phyloP scores from a whole-genome alignment of 2,888 invertebrate species.

The Hanleya hanleyi region DNA sequence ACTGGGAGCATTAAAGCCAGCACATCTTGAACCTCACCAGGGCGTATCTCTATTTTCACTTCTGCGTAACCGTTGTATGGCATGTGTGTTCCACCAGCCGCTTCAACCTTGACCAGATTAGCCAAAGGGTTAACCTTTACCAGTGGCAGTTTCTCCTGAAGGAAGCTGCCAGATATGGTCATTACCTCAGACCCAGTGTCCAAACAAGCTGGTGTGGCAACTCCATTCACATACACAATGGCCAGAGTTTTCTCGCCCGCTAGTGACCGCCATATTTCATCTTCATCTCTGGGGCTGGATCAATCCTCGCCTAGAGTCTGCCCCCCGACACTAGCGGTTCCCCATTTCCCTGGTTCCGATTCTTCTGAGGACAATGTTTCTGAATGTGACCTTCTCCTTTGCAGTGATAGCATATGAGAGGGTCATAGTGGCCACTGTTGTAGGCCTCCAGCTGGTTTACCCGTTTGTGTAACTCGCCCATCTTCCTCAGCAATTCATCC shows the following conservation, averaged over 20 bases:
- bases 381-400: background rate
- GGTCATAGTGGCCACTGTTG: background rate
- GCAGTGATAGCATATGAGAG: background rate
- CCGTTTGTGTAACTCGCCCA: too few relatives aligned
- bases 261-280: background rate
- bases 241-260: background rate
- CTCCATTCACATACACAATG: background rate
- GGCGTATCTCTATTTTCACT: constrained; percentile 11
- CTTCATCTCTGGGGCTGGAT: background rate
- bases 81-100: constrained; percentile 16
- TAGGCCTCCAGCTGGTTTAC: background rate
- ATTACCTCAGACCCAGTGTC: background rate
- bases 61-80: constrained; percentile 28
- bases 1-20: constrained; percentile 4
- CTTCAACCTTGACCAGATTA: constrained; percentile 4
- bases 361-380: background rate
- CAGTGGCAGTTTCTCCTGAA: background rate
- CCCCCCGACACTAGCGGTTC: background rate
- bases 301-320: background rate
- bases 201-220: background rate
- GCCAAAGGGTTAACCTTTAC: background rate
- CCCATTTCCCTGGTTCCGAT: background rate
- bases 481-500: too few relatives aligned
- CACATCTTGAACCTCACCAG: background rate
- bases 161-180: background rate